Conservation (phyloP, 1,140 invertebrate genomes). For the Eubasilissa regina region DNA sequence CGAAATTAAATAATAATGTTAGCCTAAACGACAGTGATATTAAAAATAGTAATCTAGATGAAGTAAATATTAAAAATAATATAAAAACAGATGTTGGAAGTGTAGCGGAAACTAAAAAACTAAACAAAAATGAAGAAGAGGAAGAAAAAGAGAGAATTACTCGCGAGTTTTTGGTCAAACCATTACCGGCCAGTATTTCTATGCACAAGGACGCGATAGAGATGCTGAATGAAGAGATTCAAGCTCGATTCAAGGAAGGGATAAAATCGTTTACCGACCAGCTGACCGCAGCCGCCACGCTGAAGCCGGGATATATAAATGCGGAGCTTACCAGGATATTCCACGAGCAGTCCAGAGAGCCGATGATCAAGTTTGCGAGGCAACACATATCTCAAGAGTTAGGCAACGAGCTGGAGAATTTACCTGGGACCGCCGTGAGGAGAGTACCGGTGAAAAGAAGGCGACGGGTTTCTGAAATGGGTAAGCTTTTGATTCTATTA, state of each 20-base stretch:
- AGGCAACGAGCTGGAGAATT: conserved; percentile 71
- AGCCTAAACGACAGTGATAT: conserved; percentile 55
- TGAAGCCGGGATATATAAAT: conserved; percentile 56
- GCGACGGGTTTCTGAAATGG: conserved; percentile 68
- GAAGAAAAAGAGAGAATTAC: conserved; percentile 27
- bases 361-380: conserved; percentile 62
- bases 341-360: conserved; percentile 61
- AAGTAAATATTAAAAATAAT: conserved; percentile 26
- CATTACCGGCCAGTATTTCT: conserved; percentile 21
- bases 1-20: conserved; percentile 50
- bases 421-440: conserved; percentile 67
- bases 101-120: conserved; percentile 63
- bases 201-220: conserved; percentile 56
- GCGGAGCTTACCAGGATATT: conserved; percentile 58
- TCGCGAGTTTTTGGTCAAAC: conserved; percentile 27
- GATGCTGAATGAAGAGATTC: conserved; percentile 58
- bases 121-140: conserved; percentile 23
- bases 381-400: conserved; percentile 67
- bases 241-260: conserved; percentile 58
- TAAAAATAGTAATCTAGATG: conserved; percentile 56
- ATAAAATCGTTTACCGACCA: conserved; percentile 58
- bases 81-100: conserved; percentile 62
- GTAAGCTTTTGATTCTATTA: conserved; percentile 59
- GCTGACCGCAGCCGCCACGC: conserved; percentile 52
- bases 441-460: conserved; percentile 68